Evolutionary conservation across 2,888 invertebrate species (phyloP), one percentile per base, ranked within the genome.

Genomic region (Thalpophila matura): DNA sequence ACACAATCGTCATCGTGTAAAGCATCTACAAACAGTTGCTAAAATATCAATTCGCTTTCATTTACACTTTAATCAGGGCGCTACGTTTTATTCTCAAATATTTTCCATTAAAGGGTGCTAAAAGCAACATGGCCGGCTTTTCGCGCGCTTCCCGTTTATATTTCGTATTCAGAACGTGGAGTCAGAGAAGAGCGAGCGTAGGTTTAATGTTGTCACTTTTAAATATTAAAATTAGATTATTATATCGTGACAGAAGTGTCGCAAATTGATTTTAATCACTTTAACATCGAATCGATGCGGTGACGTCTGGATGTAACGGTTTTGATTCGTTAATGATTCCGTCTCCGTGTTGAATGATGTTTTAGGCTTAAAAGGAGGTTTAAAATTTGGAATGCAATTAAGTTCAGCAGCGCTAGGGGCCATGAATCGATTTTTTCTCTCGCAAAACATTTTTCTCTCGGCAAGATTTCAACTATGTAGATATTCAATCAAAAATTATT

Each of bases 141-240:
- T 86, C 85, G 86, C 84, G 84, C 86, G 82, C 77, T 89, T 86
- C 86, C 84, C 86, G 83, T 84, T 86, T 82, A 84, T 73, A 93
- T 91, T 94, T 92, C 68, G 89, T 89, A 94, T 94, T 92, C 94
- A 89, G 83, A 89, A 86, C 92, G 86, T 84, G 89, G 80, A 84
- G 81, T 85, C 82, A 84, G 80, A 89, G 88, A 84, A 84, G 87
- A 86, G 89, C 82, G 86, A 85, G 89, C 86, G 85, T 81, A 82
- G 86, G 86, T 87, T 83, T 89, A 90, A 91, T 91, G 91, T 89
- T 88, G 89, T 68, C 89, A 89, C 84, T 92, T 91, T 93, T 91
- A 92, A 93, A 92, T 92, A 92, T 94, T 92, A 90, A 93, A 90
- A 92, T 91, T 86, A 85, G 80, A 90, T 92, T 91, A 91, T 89